phyloP scores from a whole-genome alignment of 2,113 vertebrate genomes.

The Bujurquina vittata region DNA sequence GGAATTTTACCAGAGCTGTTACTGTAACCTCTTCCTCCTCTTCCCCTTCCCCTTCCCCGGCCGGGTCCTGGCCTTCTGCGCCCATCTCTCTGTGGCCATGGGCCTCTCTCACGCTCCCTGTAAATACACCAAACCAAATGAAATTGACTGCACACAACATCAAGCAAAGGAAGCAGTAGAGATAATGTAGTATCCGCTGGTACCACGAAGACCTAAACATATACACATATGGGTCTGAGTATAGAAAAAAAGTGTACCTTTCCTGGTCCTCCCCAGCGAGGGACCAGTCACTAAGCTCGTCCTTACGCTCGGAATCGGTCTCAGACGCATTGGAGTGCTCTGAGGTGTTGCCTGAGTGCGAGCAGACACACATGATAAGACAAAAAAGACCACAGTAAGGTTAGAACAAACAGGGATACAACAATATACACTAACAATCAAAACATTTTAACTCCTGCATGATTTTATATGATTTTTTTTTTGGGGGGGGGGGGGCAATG shows the following conservation, averaged over 20 bases:
- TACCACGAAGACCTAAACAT: not conserved
- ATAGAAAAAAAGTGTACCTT: constrained; percentile 30
- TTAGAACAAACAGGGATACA: not conserved
- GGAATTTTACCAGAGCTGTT: constrained; percentile 89
- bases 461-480: not conserved
- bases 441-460: not conserved
- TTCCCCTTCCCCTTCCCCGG: constrained; percentile 87
- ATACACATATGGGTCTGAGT: not conserved
- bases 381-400: not conserved
- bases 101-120: constrained; percentile 87
- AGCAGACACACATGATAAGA: not conserved
- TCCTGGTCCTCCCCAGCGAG: constrained; percentile 90
- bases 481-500: too few species aligned
- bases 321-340: constrained; percentile 97
- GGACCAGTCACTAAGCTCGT: constrained; percentile 98
- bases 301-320: constrained; percentile 95
- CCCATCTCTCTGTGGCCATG: constrained; percentile 88
- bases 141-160: not conserved
- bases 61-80: constrained; percentile 87
- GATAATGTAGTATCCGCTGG: not conserved
- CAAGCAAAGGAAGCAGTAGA: not conserved
- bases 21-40: constrained; percentile 87
- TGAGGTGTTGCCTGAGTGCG: constrained; percentile 89
- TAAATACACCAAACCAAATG: constrained; percentile 6
- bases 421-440: not conserved